Base-by-base conservation (phyloP, 1,140 invertebrate genomes). In the Philopotamus ludificatus region DNA sequence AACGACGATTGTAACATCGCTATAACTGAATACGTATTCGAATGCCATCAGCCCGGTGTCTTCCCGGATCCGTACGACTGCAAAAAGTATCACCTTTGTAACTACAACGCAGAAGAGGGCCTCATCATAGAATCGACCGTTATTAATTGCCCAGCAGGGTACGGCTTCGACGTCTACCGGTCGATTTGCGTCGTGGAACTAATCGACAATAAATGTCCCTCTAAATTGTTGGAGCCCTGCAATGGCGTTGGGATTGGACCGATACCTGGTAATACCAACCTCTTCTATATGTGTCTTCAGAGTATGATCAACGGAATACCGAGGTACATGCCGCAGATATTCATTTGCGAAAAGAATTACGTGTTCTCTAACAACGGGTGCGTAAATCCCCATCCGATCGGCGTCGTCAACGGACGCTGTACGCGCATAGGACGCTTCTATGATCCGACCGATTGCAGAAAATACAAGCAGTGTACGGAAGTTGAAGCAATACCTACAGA, bases 41-140 rank as follows among this genome's bases (percentile, higher is more conserved):
- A 7, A 4, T 66, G 64, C 45, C 2, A 26, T 16, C 25, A 53
- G 2, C 10, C 9, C 9, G 76, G 76, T 49, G 71, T 76, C 15
- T 77, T 76, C 23, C 77, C 77, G 1, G 75, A 78, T 72, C 75
- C 76, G 3, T 77, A 76, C 15, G 73, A 76, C 25, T 78, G 77
- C 59, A 74, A 77, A 60, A 75, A 74, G 54, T 78, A 77, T 61
- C 74, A 77, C 60, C 75, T 77, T 69, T 78, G 77, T 53, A 21
- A 7, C n/a, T n/a, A 41, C 1, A 26, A 26, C 1, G 21, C 21
- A 3, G 21, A 9, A 8, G 23, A 4, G 1, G 8, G 9, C 34
- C 16, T 8, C 3, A 22, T 20, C 9, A 16, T 55, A 34, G 1
- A 1, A 20, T n/a, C n/a, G 47, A 34, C 23, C 8, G 3, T 7